phyloP scores from a whole-genome alignment of 2,113 vertebrate species.

The Saccopteryx leptura region DNA sequence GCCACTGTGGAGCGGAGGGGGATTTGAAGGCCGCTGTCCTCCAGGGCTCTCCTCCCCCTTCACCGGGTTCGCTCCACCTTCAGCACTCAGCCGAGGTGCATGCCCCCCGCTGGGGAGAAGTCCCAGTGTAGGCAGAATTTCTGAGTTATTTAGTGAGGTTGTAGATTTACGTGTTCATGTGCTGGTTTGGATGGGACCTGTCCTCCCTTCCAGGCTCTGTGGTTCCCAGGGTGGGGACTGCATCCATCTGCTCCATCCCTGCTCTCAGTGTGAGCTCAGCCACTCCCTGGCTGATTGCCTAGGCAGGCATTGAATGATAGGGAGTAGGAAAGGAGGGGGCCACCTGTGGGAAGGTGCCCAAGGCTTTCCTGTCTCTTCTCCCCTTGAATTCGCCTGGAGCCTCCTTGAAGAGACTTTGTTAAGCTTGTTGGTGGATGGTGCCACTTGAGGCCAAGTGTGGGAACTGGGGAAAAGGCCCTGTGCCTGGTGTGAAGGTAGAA shows the following conservation, averaged over 20 bases:
- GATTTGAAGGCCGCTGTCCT: neutral
- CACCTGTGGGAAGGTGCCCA: rapidly evolving
- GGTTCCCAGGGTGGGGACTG: neutral
- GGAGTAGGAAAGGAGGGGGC: neutral
- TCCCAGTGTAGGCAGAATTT: neutral
- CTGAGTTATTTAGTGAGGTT: neutral
- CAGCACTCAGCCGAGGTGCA: neutral
- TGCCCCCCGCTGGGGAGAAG: neutral
- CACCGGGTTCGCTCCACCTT: neutral
- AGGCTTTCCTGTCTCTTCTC: no score
- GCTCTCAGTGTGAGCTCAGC: rapidly evolving
- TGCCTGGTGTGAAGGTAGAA: neutral
- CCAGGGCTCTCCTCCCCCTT: neutral
- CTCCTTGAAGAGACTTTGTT: neutral
- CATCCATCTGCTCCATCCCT: neutral
- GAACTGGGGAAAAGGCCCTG: neutral
- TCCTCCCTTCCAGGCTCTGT: neutral
- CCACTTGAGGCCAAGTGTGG: neutral
- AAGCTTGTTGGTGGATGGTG: neutral
- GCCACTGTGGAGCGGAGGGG: neutral
- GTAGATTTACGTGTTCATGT: neutral
- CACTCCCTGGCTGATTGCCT: rapidly evolving
- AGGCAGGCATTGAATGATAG: neutral
- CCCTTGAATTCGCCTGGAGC: rapidly evolving
- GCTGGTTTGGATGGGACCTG: neutral